Percentiles rank a stretch among this genome's conserved stretches.
Conservation (phyloP, 2,888 invertebrate genomes). For the Drosophila atripex region DNA sequence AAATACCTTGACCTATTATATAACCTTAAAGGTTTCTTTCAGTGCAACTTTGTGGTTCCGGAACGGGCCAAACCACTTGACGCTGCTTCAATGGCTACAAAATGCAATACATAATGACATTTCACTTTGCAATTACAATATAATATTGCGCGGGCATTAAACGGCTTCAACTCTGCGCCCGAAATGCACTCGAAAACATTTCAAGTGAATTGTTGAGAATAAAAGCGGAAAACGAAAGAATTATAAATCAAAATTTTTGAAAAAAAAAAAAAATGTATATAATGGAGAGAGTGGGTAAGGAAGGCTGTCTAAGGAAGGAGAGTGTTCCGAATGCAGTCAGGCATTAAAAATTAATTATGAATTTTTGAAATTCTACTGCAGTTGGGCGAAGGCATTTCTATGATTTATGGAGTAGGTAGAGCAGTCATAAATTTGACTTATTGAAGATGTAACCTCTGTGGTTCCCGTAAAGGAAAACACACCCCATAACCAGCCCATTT, state of each 20-base stretch:
- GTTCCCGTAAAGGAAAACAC: constrained; percentile 59
- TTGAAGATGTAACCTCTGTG: constrained; percentile 52
- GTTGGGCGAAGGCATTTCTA: constrained; percentile 47
- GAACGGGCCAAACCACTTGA: constrained; percentile 63
- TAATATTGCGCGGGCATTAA: constrained; percentile 71
- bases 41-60: constrained; percentile 26
- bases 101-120: constrained; percentile 76
- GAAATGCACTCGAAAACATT: constrained; percentile 70
- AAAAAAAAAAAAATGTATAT: constrained; percentile 6
- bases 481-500: constrained; percentile 56
- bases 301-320: constrained; percentile 11
- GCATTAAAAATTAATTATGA: constrained; percentile 78
- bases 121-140: constrained; percentile 76
- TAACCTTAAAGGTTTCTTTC: constrained; percentile 2
- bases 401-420: constrained; percentile 70
- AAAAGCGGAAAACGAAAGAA: constrained; percentile 38
- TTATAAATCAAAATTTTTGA: constrained; percentile 65
- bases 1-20: neutral
- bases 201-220: constrained; percentile 56
- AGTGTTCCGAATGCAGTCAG: constrained; percentile 63
- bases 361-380: constrained; percentile 40
- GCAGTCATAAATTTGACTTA: constrained; percentile 73
- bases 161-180: constrained; percentile 68
- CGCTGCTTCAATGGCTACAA: constrained; percentile 76
- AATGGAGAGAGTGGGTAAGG: constrained; percentile 36